Base-by-base conservation (phyloP, 2,113 vertebrate species). In the Anolis carolinensis region DNA sequence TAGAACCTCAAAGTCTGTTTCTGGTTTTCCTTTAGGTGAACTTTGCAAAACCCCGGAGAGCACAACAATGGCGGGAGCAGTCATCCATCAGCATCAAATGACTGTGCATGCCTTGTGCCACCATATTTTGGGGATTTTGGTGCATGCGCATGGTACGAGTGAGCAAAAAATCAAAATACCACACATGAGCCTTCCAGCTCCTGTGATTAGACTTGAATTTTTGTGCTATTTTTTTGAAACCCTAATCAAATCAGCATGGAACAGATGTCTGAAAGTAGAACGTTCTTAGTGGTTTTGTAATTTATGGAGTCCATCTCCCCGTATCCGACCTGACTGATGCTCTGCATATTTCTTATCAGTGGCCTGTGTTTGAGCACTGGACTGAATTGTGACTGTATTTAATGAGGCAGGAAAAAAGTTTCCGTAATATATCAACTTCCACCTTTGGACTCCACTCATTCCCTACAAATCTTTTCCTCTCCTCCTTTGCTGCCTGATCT, bases 361-460 rank as follows among this genome's bases (percentile, higher is more conserved):
- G 0, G 65, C 75, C 4, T 82, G 71, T 75, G 52, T 88, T 67
- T 85, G 75, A 90, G 75, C 23, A 73, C 18, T 4, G 16, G 2
- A 16, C 34, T 89, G 55, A 52, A 87, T 62, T 89, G 59, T 84
- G 82, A 89, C 76, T 90, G 91, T 79, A 76, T 81, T 67, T 92
- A 95, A 94, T 90, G 87, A 94, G 88, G 90, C 89, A 85, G 90
- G 91, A 92, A 92, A 83, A 92, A 83, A 32, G 83, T 90, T 87
- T 90, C 90, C 80, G 52, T 74, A 89, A 91, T 88, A 84, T 18
- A 92, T 89, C 89, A 90, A 9, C 34, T 92, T 78, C 80, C 1
- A 34, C 85, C 83, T 92, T 79, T 81, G 76, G 91, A 86, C 65
- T 88, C 68, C 86, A 81, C 52, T 91, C 89, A 92, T 80, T 86